These are phyloP conservation scores for Tetragonula clypearis DNA, from an alignment of 1,140 invertebrate species.

Conservation along the genomic window DNA sequence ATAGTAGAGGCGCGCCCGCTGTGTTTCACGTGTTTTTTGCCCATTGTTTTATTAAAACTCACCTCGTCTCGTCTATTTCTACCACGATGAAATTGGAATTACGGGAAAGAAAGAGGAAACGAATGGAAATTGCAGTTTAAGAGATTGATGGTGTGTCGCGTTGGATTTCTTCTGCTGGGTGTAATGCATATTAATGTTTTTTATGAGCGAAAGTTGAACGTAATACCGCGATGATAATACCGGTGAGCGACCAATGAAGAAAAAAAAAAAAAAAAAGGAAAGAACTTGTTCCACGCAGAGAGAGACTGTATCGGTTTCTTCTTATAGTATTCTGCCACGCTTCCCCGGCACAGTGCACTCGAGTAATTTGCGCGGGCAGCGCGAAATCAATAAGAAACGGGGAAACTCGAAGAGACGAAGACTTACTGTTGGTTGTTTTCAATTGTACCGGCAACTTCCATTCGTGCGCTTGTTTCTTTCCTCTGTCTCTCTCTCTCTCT, in stretches of 20 bases:
- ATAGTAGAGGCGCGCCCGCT: too few relatives aligned
- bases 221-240: background rate
- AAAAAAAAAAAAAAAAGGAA: too few relatives aligned
- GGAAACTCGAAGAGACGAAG: conserved; percentile 29
- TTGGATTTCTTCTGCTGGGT: background rate
- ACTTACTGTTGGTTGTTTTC: conserved; percentile 33
- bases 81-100: background rate
- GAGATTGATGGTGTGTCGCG: background rate
- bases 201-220: background rate
- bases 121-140: background rate
- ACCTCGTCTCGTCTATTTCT: background rate
- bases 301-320: conserved; percentile 37
- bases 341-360: conserved; percentile 16
- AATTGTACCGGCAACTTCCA: conserved; percentile 17
- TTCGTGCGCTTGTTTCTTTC: background rate
- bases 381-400: conserved; percentile 41
- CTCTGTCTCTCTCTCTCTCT: background rate
- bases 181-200: conserved; percentile 1
- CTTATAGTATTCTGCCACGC: conserved; percentile 20
- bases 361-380: conserved; percentile 35
- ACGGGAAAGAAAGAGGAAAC: background rate
- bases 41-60: background rate
- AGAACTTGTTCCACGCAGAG: background rate
- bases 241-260: background rate
- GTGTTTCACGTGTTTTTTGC: background rate